These are phyloP conservation scores for Notolepis coatsorum DNA, from an alignment of 2,797 vertebrate genomes.

Conservation along the genomic window DNA sequence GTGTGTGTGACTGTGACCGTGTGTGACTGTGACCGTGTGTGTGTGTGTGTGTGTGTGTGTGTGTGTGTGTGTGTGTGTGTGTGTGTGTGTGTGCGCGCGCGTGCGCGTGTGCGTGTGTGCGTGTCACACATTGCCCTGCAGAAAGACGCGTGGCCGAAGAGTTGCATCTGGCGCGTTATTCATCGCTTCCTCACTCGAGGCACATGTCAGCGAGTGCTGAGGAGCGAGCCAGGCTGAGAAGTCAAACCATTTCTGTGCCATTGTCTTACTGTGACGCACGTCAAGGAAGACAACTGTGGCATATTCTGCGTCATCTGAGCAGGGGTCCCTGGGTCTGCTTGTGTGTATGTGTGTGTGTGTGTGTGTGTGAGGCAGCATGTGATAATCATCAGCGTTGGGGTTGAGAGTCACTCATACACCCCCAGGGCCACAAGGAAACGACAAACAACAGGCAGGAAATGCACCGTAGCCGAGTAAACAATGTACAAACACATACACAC, in stretches of 20 bases:
- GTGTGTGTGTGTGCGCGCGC: too few species aligned
- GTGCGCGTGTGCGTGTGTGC: too few species aligned
- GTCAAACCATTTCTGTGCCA: neutral
- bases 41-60: too few species aligned
- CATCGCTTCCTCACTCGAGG: neutral
- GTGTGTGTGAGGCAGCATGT: constrained; percentile 34
- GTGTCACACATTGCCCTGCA: neutral
- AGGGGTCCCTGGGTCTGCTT: neutral
- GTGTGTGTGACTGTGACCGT: too few species aligned
- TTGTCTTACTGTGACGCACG: too few species aligned
- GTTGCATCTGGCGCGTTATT: constrained; percentile 26
- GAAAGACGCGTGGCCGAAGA: constrained; percentile 36
- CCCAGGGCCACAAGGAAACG: constrained; percentile 25
- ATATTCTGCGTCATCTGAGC: neutral
- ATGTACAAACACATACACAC: constrained; percentile 11
- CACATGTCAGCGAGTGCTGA: neutral
- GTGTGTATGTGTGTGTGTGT: neutral
- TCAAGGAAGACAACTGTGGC: neutral
- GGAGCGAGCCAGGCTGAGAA: constrained; percentile 7
- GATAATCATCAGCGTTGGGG: constrained; percentile 43
- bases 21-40: too few species aligned
- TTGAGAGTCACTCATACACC: constrained; percentile 1
- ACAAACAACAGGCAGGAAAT: constrained; percentile 45
- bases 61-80: too few species aligned
- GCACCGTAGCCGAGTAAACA: constrained; percentile 34